A percentile compares a stretch with the other conserved stretches of the same genome.
Conservation (phyloP, 2,797 vertebrate genomes). For the Centropyge bicolor region DNA sequence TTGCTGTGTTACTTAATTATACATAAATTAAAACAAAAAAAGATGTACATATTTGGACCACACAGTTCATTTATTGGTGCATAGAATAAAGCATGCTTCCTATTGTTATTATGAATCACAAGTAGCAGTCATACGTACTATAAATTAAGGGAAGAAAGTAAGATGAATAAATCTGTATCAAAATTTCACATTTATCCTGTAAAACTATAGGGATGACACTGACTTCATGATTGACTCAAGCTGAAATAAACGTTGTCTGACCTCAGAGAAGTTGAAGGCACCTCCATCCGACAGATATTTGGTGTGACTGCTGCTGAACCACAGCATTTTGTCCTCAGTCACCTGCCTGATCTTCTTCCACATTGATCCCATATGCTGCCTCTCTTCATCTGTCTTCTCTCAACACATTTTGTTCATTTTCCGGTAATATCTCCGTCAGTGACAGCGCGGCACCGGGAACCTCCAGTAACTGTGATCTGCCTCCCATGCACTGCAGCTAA, state of each 20-base stretch:
- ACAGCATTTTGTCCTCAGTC: slow-evolving; percentile 52
- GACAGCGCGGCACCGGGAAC: slow-evolving; percentile 3
- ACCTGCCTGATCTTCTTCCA: slow-evolving; percentile 73
- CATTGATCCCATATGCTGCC: slow-evolving; percentile 55
- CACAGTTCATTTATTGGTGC: neutral
- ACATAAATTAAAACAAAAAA: neutral
- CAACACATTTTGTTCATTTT: neutral
- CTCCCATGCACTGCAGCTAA: slow-evolving; percentile 44
- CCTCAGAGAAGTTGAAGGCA: slow-evolving; percentile 50
- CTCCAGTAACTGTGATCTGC: slow-evolving; percentile 12
- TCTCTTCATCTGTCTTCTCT: slow-evolving; percentile 36
- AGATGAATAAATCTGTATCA: neutral
- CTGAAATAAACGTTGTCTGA: slow-evolving; percentile 45
- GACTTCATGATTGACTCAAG: neutral
- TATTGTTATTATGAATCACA: neutral
- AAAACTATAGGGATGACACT: neutral
- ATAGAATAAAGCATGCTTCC: neutral
- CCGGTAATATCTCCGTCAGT: neutral
- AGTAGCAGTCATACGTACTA: too few relatives aligned
- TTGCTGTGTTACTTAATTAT: neutral
- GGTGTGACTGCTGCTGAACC: slow-evolving; percentile 33
- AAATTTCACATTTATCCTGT: neutral
- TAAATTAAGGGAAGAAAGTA: neutral
- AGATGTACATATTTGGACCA: neutral
- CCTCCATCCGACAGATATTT: slow-evolving; percentile 48